Evolutionary conservation across 2,888 invertebrate genomes (phyloP).

Genomic region (Ornithoptera alexandrae): DNA sequence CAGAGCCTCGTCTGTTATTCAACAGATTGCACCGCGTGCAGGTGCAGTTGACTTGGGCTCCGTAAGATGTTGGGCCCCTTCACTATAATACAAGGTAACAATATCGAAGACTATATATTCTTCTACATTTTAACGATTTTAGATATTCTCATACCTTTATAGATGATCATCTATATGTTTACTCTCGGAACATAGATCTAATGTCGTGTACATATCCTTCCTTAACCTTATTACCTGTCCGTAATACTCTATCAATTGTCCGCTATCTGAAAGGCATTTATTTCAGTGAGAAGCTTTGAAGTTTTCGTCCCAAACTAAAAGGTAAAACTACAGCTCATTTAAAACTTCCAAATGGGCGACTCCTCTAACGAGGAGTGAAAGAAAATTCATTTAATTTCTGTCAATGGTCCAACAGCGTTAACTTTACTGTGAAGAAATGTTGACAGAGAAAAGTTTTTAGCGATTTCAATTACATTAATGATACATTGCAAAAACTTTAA

Average conservation of each 20-base stretch:
- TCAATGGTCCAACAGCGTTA: slow-evolving; percentile 9
- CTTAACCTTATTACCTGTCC: neutral
- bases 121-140: too few relatives aligned
- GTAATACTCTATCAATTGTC: slow-evolving; percentile 1
- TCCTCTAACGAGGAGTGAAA: slow-evolving; percentile 21
- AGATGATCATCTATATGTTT: too few relatives aligned
- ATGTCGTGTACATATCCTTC: neutral
- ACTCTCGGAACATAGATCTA: too few relatives aligned
- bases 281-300: slow-evolving; percentile 19
- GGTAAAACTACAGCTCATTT: slow-evolving; percentile 27
- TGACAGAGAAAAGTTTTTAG: neutral
- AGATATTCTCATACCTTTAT: too few relatives aligned
- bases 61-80: too few relatives aligned
- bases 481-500: neutral
- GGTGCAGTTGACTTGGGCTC: too few relatives aligned
- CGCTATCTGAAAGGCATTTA: neutral
- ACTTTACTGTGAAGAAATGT: neutral
- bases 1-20: too few relatives aligned
- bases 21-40: too few relatives aligned
- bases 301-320: slow-evolving; percentile 12
- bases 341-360: slow-evolving; percentile 27
- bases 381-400: slow-evolving; percentile 22
- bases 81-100: too few relatives aligned
- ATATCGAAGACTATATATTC: too few relatives aligned
- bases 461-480: neutral